A percentile compares a stretch with the other conserved stretches of the same genome.
phyloP scores from a whole-genome alignment of 2,113 vertebrate species.

The Kryptolebias marmoratus region DNA sequence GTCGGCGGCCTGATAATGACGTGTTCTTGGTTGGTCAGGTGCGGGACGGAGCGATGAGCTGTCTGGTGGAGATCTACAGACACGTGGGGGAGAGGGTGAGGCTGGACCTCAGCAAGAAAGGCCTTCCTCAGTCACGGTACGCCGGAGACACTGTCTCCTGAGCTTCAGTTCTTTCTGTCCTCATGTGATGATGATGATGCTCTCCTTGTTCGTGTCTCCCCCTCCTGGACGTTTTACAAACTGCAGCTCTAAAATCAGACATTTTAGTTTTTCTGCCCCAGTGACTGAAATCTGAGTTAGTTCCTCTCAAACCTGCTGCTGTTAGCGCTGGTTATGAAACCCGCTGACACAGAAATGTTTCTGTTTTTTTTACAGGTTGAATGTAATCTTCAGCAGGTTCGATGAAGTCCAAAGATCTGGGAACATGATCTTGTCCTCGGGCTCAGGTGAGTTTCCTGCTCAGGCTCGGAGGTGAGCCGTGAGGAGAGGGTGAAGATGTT shows the following conservation, averaged over 20 bases:
- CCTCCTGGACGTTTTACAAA: slow-evolving; percentile 7
- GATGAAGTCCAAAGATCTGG: slow-evolving; percentile 98
- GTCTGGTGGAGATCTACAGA: slow-evolving; percentile 97
- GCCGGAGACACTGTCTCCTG: slow-evolving; percentile 4
- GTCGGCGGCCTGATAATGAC: background rate
- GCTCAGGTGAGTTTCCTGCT: slow-evolving; percentile 84
- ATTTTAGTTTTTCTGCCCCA: background rate
- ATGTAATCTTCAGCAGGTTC: slow-evolving; percentile 98
- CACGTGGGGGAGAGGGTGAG: slow-evolving; percentile 97
- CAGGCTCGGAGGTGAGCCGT: too few species aligned
- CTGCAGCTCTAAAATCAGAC: background rate
- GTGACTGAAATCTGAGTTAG: too few species aligned
- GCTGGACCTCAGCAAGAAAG: slow-evolving; percentile 98
- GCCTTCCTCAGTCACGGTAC: slow-evolving; percentile 95
- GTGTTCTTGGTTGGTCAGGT: slow-evolving; percentile 80
- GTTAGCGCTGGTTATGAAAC: too few species aligned
- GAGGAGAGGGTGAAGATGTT: too few species aligned
- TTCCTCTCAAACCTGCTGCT: too few species aligned
- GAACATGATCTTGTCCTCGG: slow-evolving; percentile 92
- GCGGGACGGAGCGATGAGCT: slow-evolving; percentile 95
- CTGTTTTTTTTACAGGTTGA: slow-evolving; percentile 83
- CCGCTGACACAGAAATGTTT: background rate
- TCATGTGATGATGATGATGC: background rate
- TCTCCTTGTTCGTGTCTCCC: background rate
- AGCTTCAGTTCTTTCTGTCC: background rate